Base-by-base conservation (phyloP, 2,113 vertebrate species). In the Ochotona princeps region DNA sequence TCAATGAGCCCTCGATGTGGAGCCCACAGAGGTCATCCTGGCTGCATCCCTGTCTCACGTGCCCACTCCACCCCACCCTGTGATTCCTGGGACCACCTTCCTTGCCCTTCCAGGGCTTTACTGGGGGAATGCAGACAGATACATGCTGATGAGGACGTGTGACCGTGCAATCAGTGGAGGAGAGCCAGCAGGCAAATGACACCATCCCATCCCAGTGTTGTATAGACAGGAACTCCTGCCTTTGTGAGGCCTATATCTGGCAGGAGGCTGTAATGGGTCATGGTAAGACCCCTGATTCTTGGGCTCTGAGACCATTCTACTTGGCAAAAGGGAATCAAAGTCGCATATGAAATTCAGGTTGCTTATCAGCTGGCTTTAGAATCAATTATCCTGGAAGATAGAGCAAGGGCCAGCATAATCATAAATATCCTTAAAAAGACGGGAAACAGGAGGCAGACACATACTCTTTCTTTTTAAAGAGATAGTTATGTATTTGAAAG, bases 11-110 rank as follows among this genome's bases (percentile, higher is more conserved):
- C 12, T 2, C 35, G 6, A 21, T 26, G 12, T 8, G 2, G 28
- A 18, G 28, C 44, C 9, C 1, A 3, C 0, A 38, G 76, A 8
- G 32, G 8, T 54, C n/a, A n/a, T 14, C 5, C 25, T 15, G 1
- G 7, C 51, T 61, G 44, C 44, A 23, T 54, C 8, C 49, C 2
- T 7, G 8, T 1, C 65, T 63, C 14, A 28, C 60, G 15, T 47
- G 13, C 7, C 12, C 1, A n/a, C n/a, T n/a, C 11, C 7, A 23
- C 54, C 30, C 15, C 8, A 44, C 9, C 17, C 32, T 20, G 35
- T 0, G 2, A 70, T 49, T 67, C 82, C n/a, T 3, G 20, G 13
- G n/a, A 63, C 14, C 10, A 21, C 11, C 11, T 49, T 32, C 28
- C 8, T n/a, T 74, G 21, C 23, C 7, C 21, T 47, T 61, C 83